Base-by-base conservation (phyloP, 2,888 invertebrate genomes). In the Timandra comae region DNA sequence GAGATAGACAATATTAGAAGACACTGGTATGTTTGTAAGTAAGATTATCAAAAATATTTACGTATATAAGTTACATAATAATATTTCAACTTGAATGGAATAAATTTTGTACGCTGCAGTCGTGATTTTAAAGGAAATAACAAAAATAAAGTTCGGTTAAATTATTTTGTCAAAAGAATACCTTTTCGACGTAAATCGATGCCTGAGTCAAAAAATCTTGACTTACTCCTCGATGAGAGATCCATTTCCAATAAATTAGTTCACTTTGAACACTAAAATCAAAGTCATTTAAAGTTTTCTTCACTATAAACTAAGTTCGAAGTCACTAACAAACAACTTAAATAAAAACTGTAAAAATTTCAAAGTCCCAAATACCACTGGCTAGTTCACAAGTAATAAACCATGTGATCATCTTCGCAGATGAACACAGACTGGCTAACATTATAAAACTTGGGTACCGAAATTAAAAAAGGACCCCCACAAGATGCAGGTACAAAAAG, bases 151-250 rank as follows among this genome's bases (percentile, higher is more conserved):
- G n/a, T n/a, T n/a, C n/a, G n/a, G n/a, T n/a, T n/a, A n/a, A n/a
- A n/a, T n/a, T n/a, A n/a, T n/a, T 54, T 52, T 43, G 33, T 31
- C 33, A 46, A 35, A 29, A 52, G 65, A 63, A 59, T 85, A 85
- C 85, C 85, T 85, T 84, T 85, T 65, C 85, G 81, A 49, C 84
- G 72, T 63, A 84, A 63, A 69, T 80, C 78, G 78, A 85, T 85
- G 57, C 85, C 85, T 64, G 85, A 85, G 81, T 85, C 85, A 75
- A 81, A 85, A 84, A 85, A 85, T 82, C 85, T 85, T 79, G 85
- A 85, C 82, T 85, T 85, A 84, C 85, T 81, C 71, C 85, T 57
- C 63, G 82, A 63, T 45, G 85, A 81, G 41, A 85, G 76, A 74
- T 85, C 85, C 85, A 85, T 85, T 46, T 54, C 52, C 41, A 38